Conservation (phyloP, 2,113 vertebrate species). For the Pachypanchax playfairii region DNA sequence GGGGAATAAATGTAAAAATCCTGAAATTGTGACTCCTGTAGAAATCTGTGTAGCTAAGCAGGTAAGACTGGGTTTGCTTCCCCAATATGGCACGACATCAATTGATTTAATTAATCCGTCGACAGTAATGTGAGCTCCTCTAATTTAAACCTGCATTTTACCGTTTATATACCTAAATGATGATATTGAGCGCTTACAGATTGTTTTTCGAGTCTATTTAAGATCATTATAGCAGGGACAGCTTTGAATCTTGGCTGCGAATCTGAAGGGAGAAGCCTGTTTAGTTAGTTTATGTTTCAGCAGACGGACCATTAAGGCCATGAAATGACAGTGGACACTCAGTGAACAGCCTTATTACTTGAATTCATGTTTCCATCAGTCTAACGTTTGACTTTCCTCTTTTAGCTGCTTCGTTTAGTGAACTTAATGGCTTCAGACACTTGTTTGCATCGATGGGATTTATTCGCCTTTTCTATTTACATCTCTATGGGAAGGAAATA, state of each 20-base stretch:
- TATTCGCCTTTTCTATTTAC: constrained; percentile 57
- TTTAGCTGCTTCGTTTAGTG: constrained; percentile 44
- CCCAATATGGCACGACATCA: constrained; percentile 52
- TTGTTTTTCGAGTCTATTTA: constrained; percentile 31
- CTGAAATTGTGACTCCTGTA: constrained; percentile 52
- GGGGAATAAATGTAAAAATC: constrained; percentile 13
- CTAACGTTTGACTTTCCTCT: constrained; percentile 62
- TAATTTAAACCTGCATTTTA: constrained; percentile 14
- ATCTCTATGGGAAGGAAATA: constrained; percentile 40
- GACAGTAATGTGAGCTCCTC: constrained; percentile 26
- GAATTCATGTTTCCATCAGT: constrained; percentile 61
- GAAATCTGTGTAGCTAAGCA: constrained; percentile 59
- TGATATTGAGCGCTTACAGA: constrained; percentile 31
- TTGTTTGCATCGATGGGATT: constrained; percentile 76
- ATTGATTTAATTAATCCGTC: constrained; percentile 43
- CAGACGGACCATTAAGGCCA: constrained; percentile 49
- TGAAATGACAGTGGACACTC: constrained; percentile 55
- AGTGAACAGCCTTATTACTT: constrained; percentile 58
- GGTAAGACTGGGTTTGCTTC: constrained; percentile 61
- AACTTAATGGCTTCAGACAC: constrained; percentile 80
- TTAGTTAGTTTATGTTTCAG: constrained; percentile 51
- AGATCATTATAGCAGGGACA: constrained; percentile 22
- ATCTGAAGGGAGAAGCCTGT: constrained; percentile 51
- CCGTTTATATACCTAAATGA: constrained; percentile 1
- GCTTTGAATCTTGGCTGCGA: constrained; percentile 29